Evolutionary conservation across 2,797 vertebrate species (phyloP).

Genomic region (Muscicapa striata): DNA sequence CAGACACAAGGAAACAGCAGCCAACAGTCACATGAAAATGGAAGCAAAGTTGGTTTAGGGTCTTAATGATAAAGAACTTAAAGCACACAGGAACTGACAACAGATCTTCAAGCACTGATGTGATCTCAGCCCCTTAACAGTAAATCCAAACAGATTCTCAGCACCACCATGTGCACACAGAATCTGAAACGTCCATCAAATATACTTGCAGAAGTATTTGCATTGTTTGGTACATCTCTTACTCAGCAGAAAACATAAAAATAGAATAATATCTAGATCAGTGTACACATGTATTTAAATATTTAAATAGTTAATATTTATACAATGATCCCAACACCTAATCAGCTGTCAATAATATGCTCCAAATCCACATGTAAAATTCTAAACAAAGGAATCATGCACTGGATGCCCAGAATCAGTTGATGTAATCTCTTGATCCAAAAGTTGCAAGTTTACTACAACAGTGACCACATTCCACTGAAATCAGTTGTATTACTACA

Average conservation of each 20-base stretch:
- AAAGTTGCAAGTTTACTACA: not conserved
- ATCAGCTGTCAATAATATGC: not conserved
- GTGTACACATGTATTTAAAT: not conserved
- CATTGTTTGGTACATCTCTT: not conserved
- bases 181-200: not conserved
- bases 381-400: not conserved
- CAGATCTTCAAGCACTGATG: fast-evolving
- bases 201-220: not conserved
- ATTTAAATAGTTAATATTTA: not conserved
- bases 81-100: not conserved
- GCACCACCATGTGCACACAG: not conserved
- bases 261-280: not conserved
- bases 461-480: not conserved
- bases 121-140: not conserved
- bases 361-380: not conserved
- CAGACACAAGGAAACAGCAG: not conserved
- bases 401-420: not conserved
- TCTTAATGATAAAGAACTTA: not conserved
- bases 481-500: not conserved
- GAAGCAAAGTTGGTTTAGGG: not conserved
- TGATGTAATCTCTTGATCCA: not conserved
- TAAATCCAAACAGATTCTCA: not conserved
- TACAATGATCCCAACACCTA: not conserved
- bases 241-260: not conserved
- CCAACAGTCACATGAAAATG: not conserved